Evolutionary conservation across 1,140 invertebrate genomes (phyloP).

Genomic region (Scaptomyza hsui): DNA sequence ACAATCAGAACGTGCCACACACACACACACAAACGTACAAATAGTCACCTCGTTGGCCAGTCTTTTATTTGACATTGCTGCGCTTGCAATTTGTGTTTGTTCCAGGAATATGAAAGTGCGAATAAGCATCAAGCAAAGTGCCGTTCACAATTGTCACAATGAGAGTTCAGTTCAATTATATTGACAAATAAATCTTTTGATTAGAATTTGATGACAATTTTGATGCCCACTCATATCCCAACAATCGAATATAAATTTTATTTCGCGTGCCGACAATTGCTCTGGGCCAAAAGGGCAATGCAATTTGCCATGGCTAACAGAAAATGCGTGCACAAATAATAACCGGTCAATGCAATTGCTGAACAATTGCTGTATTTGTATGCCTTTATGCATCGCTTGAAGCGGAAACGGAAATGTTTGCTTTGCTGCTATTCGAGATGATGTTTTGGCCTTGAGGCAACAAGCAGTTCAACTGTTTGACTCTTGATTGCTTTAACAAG

Average conservation of each 20-base stretch:
- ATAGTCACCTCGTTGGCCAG: conserved; percentile 18
- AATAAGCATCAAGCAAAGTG: conserved; percentile 45
- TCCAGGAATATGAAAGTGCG: conserved; percentile 51
- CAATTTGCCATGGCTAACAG: conserved; percentile 9
- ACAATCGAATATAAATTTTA: conserved; percentile 16
- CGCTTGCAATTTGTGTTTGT: conserved; percentile 45
- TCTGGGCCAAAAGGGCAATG: neutral
- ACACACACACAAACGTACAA: conserved; percentile 6
- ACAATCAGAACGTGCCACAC: conserved; percentile 21
- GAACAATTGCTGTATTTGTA: conserved; percentile 7
- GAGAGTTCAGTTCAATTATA: conserved; percentile 60
- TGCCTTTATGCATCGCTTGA: conserved; percentile 8
- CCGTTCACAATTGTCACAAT: conserved; percentile 43
- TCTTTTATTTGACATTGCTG: conserved; percentile 47
- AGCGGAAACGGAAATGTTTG: conserved; percentile 60
- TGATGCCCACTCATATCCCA: neutral
- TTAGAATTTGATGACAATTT: conserved; percentile 16
- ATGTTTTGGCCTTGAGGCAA: conserved; percentile 8
- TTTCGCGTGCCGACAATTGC: neutral
- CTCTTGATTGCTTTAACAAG: conserved; percentile 20
- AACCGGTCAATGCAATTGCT: neutral
- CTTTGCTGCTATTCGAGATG: conserved; percentile 18
- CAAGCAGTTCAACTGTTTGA: conserved; percentile 8
- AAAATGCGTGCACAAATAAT: conserved; percentile 6
- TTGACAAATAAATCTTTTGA: conserved; percentile 61